phyloP scores from a whole-genome alignment of 2,888 invertebrate genomes.

The Sinhomidia bicolor region DNA sequence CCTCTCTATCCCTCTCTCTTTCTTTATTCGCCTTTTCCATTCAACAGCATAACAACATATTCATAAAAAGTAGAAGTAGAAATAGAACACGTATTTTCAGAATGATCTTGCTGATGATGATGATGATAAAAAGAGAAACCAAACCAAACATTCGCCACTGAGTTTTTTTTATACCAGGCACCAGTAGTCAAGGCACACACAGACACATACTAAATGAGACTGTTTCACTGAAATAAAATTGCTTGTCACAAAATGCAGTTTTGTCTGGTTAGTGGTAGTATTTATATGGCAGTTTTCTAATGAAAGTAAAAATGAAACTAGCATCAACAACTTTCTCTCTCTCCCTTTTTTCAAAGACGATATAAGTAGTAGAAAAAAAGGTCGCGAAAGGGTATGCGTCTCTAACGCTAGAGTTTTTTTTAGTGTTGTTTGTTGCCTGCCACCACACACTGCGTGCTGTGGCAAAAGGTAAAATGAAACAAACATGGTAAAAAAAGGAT shows the following conservation, averaged over 20 bases:
- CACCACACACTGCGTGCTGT: neutral
- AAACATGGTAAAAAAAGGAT: neutral
- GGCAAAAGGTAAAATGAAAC: neutral
- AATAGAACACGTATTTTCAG: neutral
- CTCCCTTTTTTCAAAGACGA: constrained; percentile 6
- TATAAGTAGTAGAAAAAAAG: neutral
- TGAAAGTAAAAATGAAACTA: constrained; percentile 47
- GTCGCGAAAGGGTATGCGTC: too few species aligned
- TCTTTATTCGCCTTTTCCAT: neutral
- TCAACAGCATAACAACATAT: neutral
- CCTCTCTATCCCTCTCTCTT: too few species aligned
- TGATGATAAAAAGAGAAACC: neutral
- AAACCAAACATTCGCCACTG: neutral
- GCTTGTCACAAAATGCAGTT: constrained; percentile 56
- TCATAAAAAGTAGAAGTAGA: neutral
- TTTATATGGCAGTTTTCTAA: constrained; percentile 43
- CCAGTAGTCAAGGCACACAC: too few species aligned
- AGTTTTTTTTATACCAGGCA: neutral
- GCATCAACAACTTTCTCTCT: constrained; percentile 32
- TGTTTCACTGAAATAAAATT: constrained; percentile 49
- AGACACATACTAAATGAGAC: neutral
- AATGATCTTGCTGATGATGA: too few species aligned
- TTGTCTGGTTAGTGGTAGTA: constrained; percentile 46
- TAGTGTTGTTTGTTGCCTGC: neutral
- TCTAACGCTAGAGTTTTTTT: neutral